A percentile compares a stretch with the other conserved stretches of the same genome.
Evolutionary conservation across 2,888 invertebrate genomes (phyloP).

Genomic region (Drosophila phalerata): DNA sequence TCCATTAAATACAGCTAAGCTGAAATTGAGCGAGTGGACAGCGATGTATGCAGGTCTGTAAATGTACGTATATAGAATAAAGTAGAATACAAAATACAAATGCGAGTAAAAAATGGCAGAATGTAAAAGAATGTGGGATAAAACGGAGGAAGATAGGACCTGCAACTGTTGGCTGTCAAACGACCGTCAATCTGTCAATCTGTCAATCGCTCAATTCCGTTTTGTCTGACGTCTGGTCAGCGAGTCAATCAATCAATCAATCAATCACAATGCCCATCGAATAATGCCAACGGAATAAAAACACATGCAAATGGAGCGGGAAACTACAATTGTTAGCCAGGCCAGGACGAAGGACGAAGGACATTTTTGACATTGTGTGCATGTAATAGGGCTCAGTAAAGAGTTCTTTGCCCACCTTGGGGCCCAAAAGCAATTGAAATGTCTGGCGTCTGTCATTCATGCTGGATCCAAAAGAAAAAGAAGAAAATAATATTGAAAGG

Average conservation of each 20-base stretch:
- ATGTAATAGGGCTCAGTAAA: slow-evolving; percentile 15
- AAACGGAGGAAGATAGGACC: slow-evolving; percentile 11
- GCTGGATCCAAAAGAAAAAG: not conserved
- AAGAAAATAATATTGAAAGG: slow-evolving; percentile 11
- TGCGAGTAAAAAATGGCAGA: not conserved
- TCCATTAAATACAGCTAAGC: slow-evolving; percentile 66
- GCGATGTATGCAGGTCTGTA: slow-evolving; percentile 3
- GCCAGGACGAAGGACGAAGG: slow-evolving; percentile 3
- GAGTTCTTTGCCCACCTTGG: slow-evolving; percentile 7
- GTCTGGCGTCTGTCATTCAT: slow-evolving; percentile 20
- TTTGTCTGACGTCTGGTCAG: slow-evolving; percentile 40
- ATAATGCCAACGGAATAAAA: slow-evolving; percentile 44
- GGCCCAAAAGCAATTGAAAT: slow-evolving; percentile 34
- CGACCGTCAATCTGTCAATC: slow-evolving; percentile 32
- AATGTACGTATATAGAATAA: too few species aligned
- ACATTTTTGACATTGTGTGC: slow-evolving; percentile 29
- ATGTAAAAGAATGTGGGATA: not conserved
- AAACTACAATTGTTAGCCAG: not conserved
- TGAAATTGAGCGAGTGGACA: slow-evolving; percentile 45
- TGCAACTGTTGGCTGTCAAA: slow-evolving; percentile 31
- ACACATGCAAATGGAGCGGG: slow-evolving; percentile 42
- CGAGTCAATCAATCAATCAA: slow-evolving; percentile 62
- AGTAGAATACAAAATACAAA: not conserved
- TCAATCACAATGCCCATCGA: slow-evolving; percentile 27
- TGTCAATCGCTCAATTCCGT: slow-evolving; percentile 46